Evolutionary conservation across 2,888 invertebrate genomes (phyloP), one percentile per base, ranked within the genome.

Genomic region (Azorinus chamasolen): DNA sequence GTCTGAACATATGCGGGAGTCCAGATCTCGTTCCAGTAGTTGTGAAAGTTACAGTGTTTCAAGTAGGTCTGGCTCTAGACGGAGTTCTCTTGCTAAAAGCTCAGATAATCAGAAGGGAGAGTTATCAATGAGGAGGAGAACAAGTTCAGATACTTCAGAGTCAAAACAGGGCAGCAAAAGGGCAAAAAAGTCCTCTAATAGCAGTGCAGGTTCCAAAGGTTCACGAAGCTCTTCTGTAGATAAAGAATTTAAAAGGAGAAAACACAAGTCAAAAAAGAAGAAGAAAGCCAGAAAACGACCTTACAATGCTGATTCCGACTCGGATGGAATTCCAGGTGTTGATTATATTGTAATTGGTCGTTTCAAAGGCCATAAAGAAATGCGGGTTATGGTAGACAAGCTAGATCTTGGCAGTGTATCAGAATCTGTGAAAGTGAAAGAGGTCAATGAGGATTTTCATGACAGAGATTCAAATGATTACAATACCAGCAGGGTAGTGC

Each of bases 281-380:
- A 71, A 57, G 20, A 45, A 51, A 22, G 45, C 24, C 24, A 72
- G 69, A 37, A 50, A 55, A 10, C 51, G 32, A 25, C 48, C 46
- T 45, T 64, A 69, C 48, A 64, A 57, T 50, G 39, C 46, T 65
- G 80, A 73, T 50, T 76, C 70, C 16, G 80, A 80, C 51, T 80
- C 77, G 10, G 74, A 78, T 70, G 79, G 77, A 37, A 64, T 79
- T 45, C 79, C 84, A 46, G 84, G 83, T 55, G 81, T 83, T 14
- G 87, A 89, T 74, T 89, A 88, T 59, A 86, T 89, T 65, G 85
- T 89, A 6, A 80, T 81, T 14, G 87, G 86, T 14, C 88, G 83
- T 66, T 89, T 90, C 63, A 89, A 87, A 82, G 90, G 89, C 25
- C 77, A 84, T 63, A 86, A 81, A 58, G 77, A 84, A 53, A 88